Conservation (phyloP, 2,113 vertebrate genomes). For the Zosterops borbonicus region DNA sequence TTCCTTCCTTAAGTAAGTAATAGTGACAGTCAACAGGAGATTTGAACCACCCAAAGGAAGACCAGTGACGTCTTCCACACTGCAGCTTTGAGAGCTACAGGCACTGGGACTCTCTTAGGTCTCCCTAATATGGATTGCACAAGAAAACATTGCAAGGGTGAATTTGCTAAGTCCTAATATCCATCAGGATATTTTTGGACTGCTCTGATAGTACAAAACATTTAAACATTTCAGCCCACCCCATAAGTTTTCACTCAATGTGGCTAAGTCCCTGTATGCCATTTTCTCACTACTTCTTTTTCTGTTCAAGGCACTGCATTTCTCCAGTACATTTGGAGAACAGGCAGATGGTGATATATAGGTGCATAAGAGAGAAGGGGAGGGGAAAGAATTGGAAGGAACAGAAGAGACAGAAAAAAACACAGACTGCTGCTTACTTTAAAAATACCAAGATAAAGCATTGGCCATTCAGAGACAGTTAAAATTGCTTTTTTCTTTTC, state of each 20-base stretch:
- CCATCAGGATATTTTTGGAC: constrained; percentile 9
- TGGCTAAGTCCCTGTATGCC: neutral
- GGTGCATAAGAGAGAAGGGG: neutral
- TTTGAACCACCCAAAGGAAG: constrained; percentile 31
- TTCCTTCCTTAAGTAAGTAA: neutral
- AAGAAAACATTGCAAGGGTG: constrained; percentile 16
- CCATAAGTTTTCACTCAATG: neutral
- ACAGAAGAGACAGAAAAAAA: neutral
- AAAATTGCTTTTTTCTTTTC: neutral
- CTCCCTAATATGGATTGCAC: constrained; percentile 43
- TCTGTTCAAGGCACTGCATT: neutral
- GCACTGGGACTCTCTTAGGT: neutral
- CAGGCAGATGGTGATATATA: neutral
- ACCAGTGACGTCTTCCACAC: constrained; percentile 12
- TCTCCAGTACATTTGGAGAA: neutral
- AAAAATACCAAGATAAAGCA: neutral
- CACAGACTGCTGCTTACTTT: neutral
- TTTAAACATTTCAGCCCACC: neutral
- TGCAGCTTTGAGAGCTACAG: neutral
- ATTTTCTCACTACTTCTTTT: neutral
- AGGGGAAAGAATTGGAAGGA: neutral
- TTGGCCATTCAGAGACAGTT: neutral
- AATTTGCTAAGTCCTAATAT: neutral
- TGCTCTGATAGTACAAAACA: neutral
- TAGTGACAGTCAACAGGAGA: constrained; percentile 37